Evolutionary conservation across 2,888 invertebrate genomes (phyloP).

Genomic region (Drosophila sordidula): DNA sequence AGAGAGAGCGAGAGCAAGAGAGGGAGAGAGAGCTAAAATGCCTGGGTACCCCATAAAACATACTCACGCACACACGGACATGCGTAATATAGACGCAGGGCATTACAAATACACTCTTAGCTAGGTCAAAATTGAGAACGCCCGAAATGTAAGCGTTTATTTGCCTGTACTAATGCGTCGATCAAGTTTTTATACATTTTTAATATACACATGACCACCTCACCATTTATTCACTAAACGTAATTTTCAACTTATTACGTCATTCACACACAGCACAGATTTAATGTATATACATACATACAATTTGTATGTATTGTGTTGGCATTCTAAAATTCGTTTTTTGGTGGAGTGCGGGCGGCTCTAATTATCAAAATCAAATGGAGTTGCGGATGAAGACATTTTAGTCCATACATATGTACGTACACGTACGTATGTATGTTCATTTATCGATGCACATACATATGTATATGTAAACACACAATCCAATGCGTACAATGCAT

Average conservation of each 20-base stretch:
- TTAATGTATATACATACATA: conserved; percentile 4
- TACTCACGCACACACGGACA: background rate
- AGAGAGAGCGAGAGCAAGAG: background rate
- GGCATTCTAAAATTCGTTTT: conserved; percentile 1
- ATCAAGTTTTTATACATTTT: conserved; percentile 21
- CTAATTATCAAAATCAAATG: background rate
- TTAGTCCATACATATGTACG: background rate
- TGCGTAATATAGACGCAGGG: conserved; percentile 4
- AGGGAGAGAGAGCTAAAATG: background rate
- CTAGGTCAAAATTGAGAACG: conserved; percentile 23
- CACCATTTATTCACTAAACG: conserved; percentile 2
- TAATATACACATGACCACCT: background rate
- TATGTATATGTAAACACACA: background rate
- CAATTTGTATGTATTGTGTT: background rate
- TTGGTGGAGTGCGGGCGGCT: background rate
- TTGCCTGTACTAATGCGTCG: conserved; percentile 2
- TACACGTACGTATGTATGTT: no score
- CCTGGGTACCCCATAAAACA: background rate
- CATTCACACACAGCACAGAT: conserved; percentile 24
- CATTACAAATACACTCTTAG: conserved; percentile 7
- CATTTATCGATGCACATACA: no score
- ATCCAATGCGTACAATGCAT: background rate
- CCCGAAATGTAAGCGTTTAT: background rate
- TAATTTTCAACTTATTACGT: conserved; percentile 35
- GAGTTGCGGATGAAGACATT: background rate